Base-by-base conservation (phyloP, 2,797 vertebrate genomes). In the Malacoctenus gilli region DNA sequence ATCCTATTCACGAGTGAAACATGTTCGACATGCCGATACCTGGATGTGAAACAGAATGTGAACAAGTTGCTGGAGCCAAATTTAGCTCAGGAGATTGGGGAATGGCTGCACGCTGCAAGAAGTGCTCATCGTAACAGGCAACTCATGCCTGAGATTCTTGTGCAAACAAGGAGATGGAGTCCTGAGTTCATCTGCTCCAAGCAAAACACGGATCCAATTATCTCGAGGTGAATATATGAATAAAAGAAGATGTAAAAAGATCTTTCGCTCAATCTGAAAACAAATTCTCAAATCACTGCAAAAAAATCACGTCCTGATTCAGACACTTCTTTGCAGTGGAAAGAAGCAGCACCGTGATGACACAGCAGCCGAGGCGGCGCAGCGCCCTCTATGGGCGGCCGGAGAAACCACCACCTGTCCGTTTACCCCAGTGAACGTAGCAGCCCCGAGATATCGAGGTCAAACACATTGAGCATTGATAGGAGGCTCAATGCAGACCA, bases 371-470 rank as follows among this genome's bases (percentile, higher is more conserved):
- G 54, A 75, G 70, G 75, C 0, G 58, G 41, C 36, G 57, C 80
- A 88, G 85, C 82, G 87, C 84, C 87, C 84, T 81, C 91, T 85
- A 12, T 75, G 68, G 74, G 55, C 5, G 13, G 0, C 0, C 3
- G 3, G 12, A 0, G 15, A 51, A 36, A 80, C 0, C 12, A 10
- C 13, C 0, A 9, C 28, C 15, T 53, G 36, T 22, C 41, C 38
- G 13, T 37, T 39, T 19, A 53, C 63, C 70, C 55, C 56, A 59
- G 22, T 75, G 51, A 68, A 60, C 52, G 59, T 13, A 28, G 3
- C 48, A 19, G 39, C 46, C 42, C 46, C 9, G 32, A 56, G 16
- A 72, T 55, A 77, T 72, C 40, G 67, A 81, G 72, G 72, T 80
- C 72, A 80, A 70, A 83, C 8, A 12, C 54, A 31, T 5, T n/a